Percentiles rank a stretch among this genome's conserved stretches.
Evolutionary conservation across 2,113 vertebrate genomes (phyloP).

Genomic region (Chaenogobius annularis): DNA sequence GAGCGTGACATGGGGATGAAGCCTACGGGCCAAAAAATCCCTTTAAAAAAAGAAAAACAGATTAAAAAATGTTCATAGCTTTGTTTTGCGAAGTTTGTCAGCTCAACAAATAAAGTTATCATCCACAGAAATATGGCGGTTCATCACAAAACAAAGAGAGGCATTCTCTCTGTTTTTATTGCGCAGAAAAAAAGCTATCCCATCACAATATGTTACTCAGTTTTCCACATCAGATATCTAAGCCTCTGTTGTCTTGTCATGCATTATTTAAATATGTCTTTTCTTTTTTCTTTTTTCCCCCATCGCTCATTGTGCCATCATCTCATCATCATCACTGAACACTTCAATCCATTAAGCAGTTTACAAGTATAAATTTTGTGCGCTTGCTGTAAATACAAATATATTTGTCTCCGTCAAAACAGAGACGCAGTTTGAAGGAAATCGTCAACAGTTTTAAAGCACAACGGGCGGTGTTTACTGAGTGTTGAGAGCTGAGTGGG

Average conservation of each 20-base stretch:
- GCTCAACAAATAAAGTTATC: too few relatives aligned
- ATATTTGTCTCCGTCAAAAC: slow-evolving; percentile 55
- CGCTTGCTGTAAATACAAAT: slow-evolving; percentile 57
- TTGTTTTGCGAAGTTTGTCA: too few relatives aligned
- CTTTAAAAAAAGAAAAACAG: too few relatives aligned
- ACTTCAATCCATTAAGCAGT: slow-evolving; percentile 62
- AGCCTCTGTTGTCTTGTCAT: slow-evolving; percentile 63
- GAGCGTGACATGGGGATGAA: too few relatives aligned
- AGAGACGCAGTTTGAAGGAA: slow-evolving; percentile 37
- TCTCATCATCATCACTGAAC: slow-evolving; percentile 48
- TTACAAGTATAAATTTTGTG: slow-evolving; percentile 49
- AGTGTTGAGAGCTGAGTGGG: slow-evolving; percentile 27
- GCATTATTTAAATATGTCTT: slow-evolving; percentile 45
- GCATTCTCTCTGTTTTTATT: too few relatives aligned
- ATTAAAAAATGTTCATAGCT: too few relatives aligned
- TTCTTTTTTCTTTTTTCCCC: slow-evolving; percentile 44
- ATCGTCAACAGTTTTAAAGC: slow-evolving; percentile 45
- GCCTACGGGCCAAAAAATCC: too few relatives aligned
- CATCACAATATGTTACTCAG: slow-evolving; percentile 8
- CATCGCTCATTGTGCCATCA: slow-evolving; percentile 49
- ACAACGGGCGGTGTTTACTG: slow-evolving; percentile 47
- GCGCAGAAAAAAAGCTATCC: neutral
- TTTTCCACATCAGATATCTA: slow-evolving; percentile 65
- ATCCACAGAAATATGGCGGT: too few relatives aligned
- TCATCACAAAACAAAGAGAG: too few relatives aligned